Evolutionary conservation across 2,888 invertebrate species (phyloP), one percentile per base, ranked within the genome.

Genomic region (Hemicrepidius hirtus): DNA sequence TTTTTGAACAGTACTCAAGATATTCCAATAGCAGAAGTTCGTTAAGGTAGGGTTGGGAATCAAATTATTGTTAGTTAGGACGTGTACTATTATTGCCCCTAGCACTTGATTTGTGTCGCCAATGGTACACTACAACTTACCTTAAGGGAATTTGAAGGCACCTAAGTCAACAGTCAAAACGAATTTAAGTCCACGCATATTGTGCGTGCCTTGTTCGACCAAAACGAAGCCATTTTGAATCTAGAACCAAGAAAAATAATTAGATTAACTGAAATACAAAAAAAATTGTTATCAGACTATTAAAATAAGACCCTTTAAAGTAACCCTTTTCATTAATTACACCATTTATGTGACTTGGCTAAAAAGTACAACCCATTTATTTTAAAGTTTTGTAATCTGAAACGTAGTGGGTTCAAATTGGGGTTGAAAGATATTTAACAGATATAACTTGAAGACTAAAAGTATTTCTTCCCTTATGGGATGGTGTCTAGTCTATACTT

Each of bases 101-200:
- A 7, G 53, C 53, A 32, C 53, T 57, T 37, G 18, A 57, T 57
- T 57, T 37, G 57, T 57, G 12, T 57, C 40, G 37, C 20, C 57
- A 57, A 40, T 20, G 57, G 35, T 57, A 40, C 20, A 20, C 57
- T 57, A 40, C 20, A 40, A 57, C 57, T 57, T 57, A 57, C 57
- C 57, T 37, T 20, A 2, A 13, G 37, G 32, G 57, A 57, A 57
- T 57, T 37, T 18, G 35, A 35, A 20, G 20, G 57, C 21, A n/a
- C 57, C 57, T 57, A 57, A 57, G 57, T 57, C 57, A 57, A 57
- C 40, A 57, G 20, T 18, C 18, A n/a, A 21, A n/a, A 53, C 28
- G 57, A 18, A 57, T 16, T 57, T 40, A 57, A 57, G 35, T 35
- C 37, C 57, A 16, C 6, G 10, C 13, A 57, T 16, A 37, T 5